A percentile compares a stretch with the other conserved stretches of the same genome.
These are phyloP conservation scores for Xanthorhoe spadicearia DNA, from an alignment of 2,888 invertebrate genomes.

Conservation along the genomic window DNA sequence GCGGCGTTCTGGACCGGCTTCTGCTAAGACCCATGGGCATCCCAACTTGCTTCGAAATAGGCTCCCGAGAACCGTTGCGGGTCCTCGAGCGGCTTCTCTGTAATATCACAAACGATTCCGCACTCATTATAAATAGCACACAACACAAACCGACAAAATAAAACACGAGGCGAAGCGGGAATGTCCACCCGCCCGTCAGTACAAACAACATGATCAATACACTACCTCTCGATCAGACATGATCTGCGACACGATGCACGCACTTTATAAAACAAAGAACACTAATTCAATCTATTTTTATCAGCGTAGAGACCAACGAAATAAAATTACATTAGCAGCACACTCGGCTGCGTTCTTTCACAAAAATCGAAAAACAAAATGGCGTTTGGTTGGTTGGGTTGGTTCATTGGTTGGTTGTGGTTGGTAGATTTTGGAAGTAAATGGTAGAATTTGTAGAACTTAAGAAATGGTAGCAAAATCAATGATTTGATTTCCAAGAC, in stretches of 20 bases:
- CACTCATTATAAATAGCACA: constrained; percentile 54
- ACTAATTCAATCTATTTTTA: constrained; percentile 69
- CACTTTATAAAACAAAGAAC: constrained; percentile 60
- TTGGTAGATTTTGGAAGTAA: background rate
- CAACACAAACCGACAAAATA: constrained; percentile 55
- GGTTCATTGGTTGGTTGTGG: background rate
- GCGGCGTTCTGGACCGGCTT: constrained; percentile 82
- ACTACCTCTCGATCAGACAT: constrained; percentile 84
- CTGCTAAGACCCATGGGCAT: constrained; percentile 80
- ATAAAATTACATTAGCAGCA: constrained; percentile 59
- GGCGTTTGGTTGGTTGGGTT: constrained; percentile 47
- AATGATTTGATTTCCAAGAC: too few relatives aligned
- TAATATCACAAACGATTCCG: constrained; percentile 59
- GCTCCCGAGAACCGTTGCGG: constrained; percentile 80
- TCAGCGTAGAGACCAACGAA: constrained; percentile 53
- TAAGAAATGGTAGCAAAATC: background rate
- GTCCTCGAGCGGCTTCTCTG: constrained; percentile 82
- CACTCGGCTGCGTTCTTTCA: constrained; percentile 50
- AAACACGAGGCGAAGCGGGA: constrained; percentile 71
- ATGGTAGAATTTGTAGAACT: background rate
- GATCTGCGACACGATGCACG: constrained; percentile 56
- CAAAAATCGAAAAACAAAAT: constrained; percentile 71
- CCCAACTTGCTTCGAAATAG: constrained; percentile 67
- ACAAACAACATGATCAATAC: constrained; percentile 61
- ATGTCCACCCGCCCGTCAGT: constrained; percentile 47